Base-by-base conservation (phyloP, 2,888 invertebrate genomes). In the Hydropsyche betteni region DNA sequence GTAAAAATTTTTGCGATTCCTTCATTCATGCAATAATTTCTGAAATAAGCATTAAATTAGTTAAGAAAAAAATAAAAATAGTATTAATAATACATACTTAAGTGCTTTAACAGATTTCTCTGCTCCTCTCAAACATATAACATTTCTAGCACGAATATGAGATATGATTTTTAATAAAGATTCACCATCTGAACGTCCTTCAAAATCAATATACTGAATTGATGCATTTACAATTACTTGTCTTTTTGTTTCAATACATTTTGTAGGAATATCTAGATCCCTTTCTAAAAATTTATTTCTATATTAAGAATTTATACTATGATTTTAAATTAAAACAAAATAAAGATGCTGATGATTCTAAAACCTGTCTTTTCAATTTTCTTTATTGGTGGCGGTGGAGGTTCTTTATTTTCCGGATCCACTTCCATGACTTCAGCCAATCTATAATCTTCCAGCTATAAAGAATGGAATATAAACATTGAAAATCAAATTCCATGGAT, bases 191-290 rank as follows among this genome's bases (percentile, higher is more conserved):
- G 94, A 94, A 73, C 94, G 89, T 0, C 99, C 99, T 83, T 99
- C 99, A 83, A 99, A 95, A 86, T 99, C 99, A 78, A 99, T 98
- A 82, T 95, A 98, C 80, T 94, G 93, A 6, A 99, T 91, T 81
- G 92, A 92, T 2, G 97, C 97, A 81, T 93, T 92, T 0, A 98
- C 90, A 79, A 91, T 89, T 68, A 98, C 90, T 0, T 91, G 91
- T 4, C 94, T 91, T 5, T 90, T 90, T 36, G 91, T 88, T 8
- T 90, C 88, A 2, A 96, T 88, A 82, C 97, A 97, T 84, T 98
- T 98, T 24, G 96, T 96, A 0, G 98, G 98, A 73, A 95, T 91
- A 83, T 97, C 97, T 8, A 89, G 85, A 16, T 89, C 68, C 53
- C 76, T 74, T 50, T 78, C 79, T 79, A 69, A 38, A 44, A 44